A percentile compares a stretch with the other conserved stretches of the same genome.
Evolutionary conservation across 2,113 vertebrate genomes (phyloP).

Genomic region (Bombycilla garrulus): DNA sequence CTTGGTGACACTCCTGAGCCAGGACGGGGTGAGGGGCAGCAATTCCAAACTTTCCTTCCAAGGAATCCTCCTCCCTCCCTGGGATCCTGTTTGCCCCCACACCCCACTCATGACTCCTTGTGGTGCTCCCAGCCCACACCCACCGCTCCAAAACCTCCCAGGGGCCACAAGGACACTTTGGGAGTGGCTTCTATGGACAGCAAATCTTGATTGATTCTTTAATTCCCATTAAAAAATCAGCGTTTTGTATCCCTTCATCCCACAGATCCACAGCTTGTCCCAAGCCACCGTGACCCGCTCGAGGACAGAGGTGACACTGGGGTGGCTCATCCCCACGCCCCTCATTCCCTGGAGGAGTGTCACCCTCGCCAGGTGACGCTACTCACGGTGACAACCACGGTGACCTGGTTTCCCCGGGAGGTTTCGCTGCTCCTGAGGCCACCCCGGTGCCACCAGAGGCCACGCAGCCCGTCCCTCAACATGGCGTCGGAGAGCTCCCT

Average conservation of each 20-base stretch:
- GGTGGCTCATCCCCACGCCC: background rate
- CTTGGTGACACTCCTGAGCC: background rate
- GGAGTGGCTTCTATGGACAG: background rate
- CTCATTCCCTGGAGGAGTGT: background rate
- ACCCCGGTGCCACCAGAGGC: slow-evolving; percentile 66
- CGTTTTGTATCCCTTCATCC: background rate
- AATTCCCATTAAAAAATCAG: background rate
- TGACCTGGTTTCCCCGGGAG: slow-evolving; percentile 59
- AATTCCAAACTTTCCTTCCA: background rate
- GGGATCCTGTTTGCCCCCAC: background rate
- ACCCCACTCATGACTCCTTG: background rate
- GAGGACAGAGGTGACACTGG: background rate
- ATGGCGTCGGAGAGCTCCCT: slow-evolving; percentile 80
- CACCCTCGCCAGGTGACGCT: rapidly evolving
- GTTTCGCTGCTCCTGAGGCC: slow-evolving; percentile 45
- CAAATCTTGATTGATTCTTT: background rate
- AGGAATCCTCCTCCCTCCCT: background rate
- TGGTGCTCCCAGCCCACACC: background rate
- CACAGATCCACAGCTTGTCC: background rate
- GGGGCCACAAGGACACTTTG: background rate
- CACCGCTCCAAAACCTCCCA: background rate
- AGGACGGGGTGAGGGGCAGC: background rate
- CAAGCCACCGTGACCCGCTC: background rate
- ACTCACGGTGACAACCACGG: slow-evolving; percentile 69
- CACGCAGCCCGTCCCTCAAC: slow-evolving; percentile 77